A percentile compares a stretch with the other conserved stretches of the same genome.
These are phyloP conservation scores for Halesus radiatus DNA, from an alignment of 1,140 invertebrate genomes.

Conservation along the genomic window DNA sequence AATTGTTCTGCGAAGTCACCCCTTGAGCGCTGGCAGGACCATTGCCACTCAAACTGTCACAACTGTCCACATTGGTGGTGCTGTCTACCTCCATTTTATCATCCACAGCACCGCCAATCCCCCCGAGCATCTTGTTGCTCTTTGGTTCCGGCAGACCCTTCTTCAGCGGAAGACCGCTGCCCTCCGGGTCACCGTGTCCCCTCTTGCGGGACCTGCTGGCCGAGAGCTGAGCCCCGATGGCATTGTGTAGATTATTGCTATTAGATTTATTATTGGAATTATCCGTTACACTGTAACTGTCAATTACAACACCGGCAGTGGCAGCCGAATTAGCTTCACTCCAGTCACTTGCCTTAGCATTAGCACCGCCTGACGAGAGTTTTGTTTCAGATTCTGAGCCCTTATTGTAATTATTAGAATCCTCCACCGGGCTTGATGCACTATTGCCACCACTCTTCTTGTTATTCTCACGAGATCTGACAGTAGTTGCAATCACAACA, in stretches of 20 bases:
- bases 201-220: no score
- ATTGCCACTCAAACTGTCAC: slow-evolving; percentile 45
- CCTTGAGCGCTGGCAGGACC: not conserved
- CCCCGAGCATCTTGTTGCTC: not conserved
- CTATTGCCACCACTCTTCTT: no score
- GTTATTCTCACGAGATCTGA: not conserved
- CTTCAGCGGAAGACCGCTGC: not conserved
- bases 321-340: no score
- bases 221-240: no score
- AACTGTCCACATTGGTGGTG: slow-evolving; percentile 37
- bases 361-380: no score
- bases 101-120: not conserved
- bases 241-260: no score
- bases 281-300: no score
- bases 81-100: slow-evolving; percentile 44
- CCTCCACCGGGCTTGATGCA: no score
- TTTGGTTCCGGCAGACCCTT: not conserved
- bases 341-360: no score
- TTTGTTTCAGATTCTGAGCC: no score
- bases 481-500: not conserved
- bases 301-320: not conserved
- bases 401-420: no score
- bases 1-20: not conserved
- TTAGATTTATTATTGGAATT: not conserved
- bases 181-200: not conserved